These are phyloP conservation scores for Sitophilus oryzae DNA, from an alignment of 1,140 invertebrate genomes.

Conservation along the genomic window DNA sequence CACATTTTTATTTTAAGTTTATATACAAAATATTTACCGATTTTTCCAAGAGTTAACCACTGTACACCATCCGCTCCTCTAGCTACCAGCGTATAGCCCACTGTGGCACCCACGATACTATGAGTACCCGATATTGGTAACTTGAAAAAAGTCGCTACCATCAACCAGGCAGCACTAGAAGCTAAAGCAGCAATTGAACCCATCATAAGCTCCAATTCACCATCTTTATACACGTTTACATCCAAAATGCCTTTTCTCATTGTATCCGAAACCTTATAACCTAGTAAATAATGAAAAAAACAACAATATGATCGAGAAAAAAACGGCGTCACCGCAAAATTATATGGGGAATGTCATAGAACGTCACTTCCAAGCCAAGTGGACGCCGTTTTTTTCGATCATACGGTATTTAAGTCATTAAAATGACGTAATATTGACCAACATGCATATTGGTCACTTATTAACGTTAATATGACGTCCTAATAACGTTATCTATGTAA, in stretches of 20 bases:
- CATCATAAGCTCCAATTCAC: conserved; percentile 82
- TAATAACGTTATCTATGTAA: no score
- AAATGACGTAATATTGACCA: background rate
- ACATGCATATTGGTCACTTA: background rate
- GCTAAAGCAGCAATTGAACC: conserved; percentile 88
- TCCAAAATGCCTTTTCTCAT: conserved; percentile 98
- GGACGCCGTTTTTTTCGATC: no score
- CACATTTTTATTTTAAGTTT: conserved; percentile 2
- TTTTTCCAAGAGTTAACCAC: conserved; percentile 76
- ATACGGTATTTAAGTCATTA: no score
- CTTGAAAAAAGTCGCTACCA: conserved; percentile 89
- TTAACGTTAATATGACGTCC: no score
- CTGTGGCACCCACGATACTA: conserved; percentile 95
- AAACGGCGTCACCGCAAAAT: no score
- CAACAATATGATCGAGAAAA: no score
- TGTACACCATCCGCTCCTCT: conserved; percentile 80
- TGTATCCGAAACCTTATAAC: conserved; percentile 94
- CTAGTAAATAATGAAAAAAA: conserved; percentile 49
- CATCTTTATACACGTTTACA: conserved; percentile 73
- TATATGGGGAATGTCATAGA: no score
- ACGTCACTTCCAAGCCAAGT: no score
- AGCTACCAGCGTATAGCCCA: conserved; percentile 92
- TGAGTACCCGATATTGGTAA: conserved; percentile 97
- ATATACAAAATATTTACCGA: conserved; percentile 54
- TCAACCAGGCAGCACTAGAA: conserved; percentile 87